These are phyloP conservation scores for Bombus pyrosoma DNA, from an alignment of 1,140 invertebrate genomes.

Conservation along the genomic window DNA sequence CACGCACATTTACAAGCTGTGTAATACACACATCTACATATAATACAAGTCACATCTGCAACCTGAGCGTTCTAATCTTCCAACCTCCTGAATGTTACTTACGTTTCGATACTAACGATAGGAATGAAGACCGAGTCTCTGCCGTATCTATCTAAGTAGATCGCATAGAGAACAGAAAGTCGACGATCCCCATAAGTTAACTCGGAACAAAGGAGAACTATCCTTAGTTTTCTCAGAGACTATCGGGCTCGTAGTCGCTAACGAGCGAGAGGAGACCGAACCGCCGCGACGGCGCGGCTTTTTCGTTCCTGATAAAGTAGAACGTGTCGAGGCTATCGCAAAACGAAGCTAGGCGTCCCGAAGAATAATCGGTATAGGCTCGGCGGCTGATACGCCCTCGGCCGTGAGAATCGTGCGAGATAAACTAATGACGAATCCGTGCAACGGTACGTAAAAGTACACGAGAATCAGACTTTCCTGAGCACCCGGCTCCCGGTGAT, in stretches of 20 bases:
- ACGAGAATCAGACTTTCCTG: constrained; percentile 10
- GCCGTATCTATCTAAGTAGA: neutral
- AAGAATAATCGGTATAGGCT: constrained; percentile 59
- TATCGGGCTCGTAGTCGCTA: constrained; percentile 44
- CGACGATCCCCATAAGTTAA: neutral
- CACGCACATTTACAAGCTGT: too few species aligned
- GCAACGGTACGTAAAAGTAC: constrained; percentile 28
- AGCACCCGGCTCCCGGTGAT: constrained; percentile 26
- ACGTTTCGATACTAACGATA: too few species aligned
- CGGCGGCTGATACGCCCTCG: constrained; percentile 42
- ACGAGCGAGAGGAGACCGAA: constrained; percentile 30
- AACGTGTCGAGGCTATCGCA: constrained; percentile 54
- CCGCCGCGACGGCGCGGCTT: neutral
- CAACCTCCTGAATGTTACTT: too few species aligned
- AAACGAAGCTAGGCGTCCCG: constrained; percentile 40
- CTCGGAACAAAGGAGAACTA: neutral
- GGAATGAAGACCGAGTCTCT: too few species aligned
- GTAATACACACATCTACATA: too few species aligned
- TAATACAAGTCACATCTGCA: too few species aligned
- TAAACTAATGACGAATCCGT: constrained; percentile 53
- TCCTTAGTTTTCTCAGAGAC: constrained; percentile 10
- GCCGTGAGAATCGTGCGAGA: constrained; percentile 21
- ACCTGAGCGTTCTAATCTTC: too few species aligned
- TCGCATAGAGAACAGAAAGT: neutral
- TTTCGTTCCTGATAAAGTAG: constrained; percentile 41